phyloP scores from a whole-genome alignment of 2,888 invertebrate species.

The Notodonta dromedarius region DNA sequence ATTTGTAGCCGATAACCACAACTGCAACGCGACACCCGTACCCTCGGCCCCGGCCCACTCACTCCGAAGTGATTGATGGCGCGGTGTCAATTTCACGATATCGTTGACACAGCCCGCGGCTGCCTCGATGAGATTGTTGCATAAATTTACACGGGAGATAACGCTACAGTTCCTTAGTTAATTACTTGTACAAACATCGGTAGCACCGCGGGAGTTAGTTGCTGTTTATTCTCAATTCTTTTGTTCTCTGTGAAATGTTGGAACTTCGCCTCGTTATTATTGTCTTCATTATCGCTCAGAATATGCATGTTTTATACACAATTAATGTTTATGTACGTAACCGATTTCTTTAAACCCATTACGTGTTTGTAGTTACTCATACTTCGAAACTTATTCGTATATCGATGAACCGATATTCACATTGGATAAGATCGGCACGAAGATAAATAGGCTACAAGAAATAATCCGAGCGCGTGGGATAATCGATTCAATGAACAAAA shows the following conservation, averaged over 20 bases:
- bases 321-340: slow-evolving; percentile 23
- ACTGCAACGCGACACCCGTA: slow-evolving; percentile 70
- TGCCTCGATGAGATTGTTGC: slow-evolving; percentile 55
- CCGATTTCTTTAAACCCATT: slow-evolving; percentile 19
- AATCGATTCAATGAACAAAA: slow-evolving; percentile 70
- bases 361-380: slow-evolving; percentile 25
- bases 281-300: slow-evolving; percentile 42
- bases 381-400: slow-evolving; percentile 38
- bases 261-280: slow-evolving; percentile 42
- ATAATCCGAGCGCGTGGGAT: slow-evolving; percentile 65
- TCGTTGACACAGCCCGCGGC: slow-evolving; percentile 60
- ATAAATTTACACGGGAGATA: slow-evolving; percentile 48
- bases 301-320: slow-evolving; percentile 20
- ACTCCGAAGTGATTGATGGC: slow-evolving; percentile 71
- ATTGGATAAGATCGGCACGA: slow-evolving; percentile 56
- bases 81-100: slow-evolving; percentile 72
- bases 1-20: slow-evolving; percentile 78
- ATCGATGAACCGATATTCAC: slow-evolving; percentile 54
- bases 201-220: slow-evolving; percentile 32
- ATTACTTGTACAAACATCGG: slow-evolving; percentile 35
- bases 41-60: slow-evolving; percentile 65
- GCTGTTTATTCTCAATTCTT: slow-evolving; percentile 41
- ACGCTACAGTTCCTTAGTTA: slow-evolving; percentile 28
- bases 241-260: slow-evolving; percentile 42
- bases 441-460: slow-evolving; percentile 59